phyloP scores from a whole-genome alignment of 2,888 invertebrate genomes.

The Unio pictorum region DNA sequence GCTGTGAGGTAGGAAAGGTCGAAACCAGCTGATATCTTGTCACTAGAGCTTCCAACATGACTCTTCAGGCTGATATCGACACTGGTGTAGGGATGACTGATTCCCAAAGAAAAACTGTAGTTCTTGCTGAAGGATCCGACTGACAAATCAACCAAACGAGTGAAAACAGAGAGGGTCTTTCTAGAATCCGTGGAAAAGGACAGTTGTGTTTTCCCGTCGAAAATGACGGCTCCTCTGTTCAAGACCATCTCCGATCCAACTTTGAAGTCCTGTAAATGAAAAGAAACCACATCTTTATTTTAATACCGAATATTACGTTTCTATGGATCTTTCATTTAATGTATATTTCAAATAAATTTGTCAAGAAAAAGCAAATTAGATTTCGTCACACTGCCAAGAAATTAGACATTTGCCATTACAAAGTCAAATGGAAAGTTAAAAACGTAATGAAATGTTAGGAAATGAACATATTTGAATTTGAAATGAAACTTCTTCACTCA shows the following conservation, averaged over 20 bases:
- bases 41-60: slow-evolving; percentile 34
- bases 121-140: slow-evolving; percentile 31
- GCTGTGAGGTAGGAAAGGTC: slow-evolving; percentile 49
- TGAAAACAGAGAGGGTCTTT: slow-evolving; percentile 44
- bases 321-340: no score
- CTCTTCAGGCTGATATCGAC: slow-evolving; percentile 49
- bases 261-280: slow-evolving; percentile 36
- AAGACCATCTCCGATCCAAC: slow-evolving; percentile 44
- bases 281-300: not conserved
- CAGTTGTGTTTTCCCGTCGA: slow-evolving; percentile 48
- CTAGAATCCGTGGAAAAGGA: slow-evolving; percentile 44
- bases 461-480: no score
- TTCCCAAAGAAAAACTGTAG: slow-evolving; percentile 43
- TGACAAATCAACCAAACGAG: slow-evolving; percentile 44
- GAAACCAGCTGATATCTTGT: slow-evolving; percentile 35
- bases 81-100: slow-evolving; percentile 53
- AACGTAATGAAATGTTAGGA: no score
- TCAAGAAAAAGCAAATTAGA: not conserved
- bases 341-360: no score
- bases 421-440: no score
- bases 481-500: not conserved
- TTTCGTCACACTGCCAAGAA: no score
- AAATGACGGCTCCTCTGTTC: slow-evolving; percentile 40
- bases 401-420: no score
- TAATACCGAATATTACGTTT: not conserved